Evolutionary conservation across 2,113 vertebrate species (phyloP).

Genomic region (Aspidoscelis tigris): DNA sequence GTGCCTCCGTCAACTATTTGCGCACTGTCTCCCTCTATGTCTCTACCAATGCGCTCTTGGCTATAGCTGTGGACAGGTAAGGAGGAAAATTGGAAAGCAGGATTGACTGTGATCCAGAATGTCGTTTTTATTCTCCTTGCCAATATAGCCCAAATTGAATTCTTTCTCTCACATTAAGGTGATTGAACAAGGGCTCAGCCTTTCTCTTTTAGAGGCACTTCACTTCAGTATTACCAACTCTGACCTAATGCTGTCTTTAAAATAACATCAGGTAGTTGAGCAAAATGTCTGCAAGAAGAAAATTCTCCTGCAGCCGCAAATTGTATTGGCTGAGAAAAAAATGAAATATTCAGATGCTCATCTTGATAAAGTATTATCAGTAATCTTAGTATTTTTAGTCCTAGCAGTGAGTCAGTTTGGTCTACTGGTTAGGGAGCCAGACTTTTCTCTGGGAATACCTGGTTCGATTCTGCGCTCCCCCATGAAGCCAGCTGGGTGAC

Average conservation of each 20-base stretch:
- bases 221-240: not conserved
- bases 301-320: no score
- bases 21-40: constrained; percentile 92
- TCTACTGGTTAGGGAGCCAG: no score
- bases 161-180: not conserved
- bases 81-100: constrained; percentile 13
- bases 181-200: no score
- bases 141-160: not conserved
- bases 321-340: not conserved
- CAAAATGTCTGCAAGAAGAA: not conserved
- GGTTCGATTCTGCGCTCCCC: no score
- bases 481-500: no score
- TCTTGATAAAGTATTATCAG: not conserved
- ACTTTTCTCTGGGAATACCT: no score
- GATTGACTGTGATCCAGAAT: not conserved
- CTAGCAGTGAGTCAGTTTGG: no score
- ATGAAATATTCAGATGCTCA: not conserved
- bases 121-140: not conserved
- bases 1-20: constrained; percentile 92
- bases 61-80: constrained; percentile 95
- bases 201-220: no score
- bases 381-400: not conserved
- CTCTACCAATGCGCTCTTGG: constrained; percentile 94
- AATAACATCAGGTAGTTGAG: not conserved
- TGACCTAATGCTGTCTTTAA: not conserved